Percentiles rank a stretch among this genome's conserved stretches.
phyloP scores from a whole-genome alignment of 2,113 vertebrate species.

The Rhodinocichla rosea region DNA sequence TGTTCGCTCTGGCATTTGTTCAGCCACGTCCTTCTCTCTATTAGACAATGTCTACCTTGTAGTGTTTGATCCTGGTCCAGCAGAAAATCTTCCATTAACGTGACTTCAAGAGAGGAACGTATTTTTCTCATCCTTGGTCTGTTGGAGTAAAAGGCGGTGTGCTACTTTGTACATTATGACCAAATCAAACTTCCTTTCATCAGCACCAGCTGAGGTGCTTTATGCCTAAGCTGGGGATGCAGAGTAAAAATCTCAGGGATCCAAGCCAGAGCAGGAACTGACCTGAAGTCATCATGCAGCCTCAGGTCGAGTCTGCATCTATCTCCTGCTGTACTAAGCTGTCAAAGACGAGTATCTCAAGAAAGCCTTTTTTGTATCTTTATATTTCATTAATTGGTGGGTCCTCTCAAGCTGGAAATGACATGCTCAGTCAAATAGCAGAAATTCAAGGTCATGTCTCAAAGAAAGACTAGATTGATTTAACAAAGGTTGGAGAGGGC shows the following conservation, averaged over 20 bases:
- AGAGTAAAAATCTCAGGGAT: not conserved
- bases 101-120: not conserved
- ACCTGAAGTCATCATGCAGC: not conserved
- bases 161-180: not conserved
- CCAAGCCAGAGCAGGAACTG: not conserved
- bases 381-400: not conserved
- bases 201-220: not conserved
- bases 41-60: conserved; percentile 52
- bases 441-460: not conserved
- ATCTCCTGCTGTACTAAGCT: not conserved
- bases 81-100: not conserved
- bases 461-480: not conserved
- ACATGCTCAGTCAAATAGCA: not conserved
- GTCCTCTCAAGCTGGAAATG: not conserved
- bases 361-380: not conserved
- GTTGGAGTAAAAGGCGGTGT: not conserved
- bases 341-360: not conserved
- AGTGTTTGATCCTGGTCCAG: conserved; percentile 43
- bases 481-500: not conserved
- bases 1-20: not conserved
- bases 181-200: not conserved
- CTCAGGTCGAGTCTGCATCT: not conserved
- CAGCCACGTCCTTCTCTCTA: conserved; percentile 25
- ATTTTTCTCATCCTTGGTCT: not conserved
- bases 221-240: fast-evolving